Base-by-base conservation (phyloP, 2,797 vertebrate species). In the Erpetoichthys calabaricus region DNA sequence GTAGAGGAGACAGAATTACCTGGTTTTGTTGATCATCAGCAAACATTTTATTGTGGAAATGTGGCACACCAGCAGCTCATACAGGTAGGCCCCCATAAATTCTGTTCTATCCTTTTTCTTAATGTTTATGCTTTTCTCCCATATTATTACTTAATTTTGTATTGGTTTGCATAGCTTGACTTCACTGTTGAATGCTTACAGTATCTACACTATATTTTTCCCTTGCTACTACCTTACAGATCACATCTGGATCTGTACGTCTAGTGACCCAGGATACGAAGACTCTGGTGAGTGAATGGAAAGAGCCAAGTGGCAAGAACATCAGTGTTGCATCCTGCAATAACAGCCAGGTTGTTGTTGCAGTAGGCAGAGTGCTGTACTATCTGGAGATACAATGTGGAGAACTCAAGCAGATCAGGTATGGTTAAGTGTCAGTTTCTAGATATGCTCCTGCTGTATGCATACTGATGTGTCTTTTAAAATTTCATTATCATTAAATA, bases 321-420 rank as follows among this genome's bases (percentile, higher is more conserved):
- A 95, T 99, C 80, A 99, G 96, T 0, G 94, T 99, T 58, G 95
- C 95, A 1, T 96, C 96, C 55, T 99, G 96, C 64, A 98, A 97
- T 76, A 91, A 88, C 68, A 91, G 88, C 62, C 96, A 99, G 76
- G 94, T 99, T 56, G 94, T 98, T 44, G 89, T 98, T 3, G 96
- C 96, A 0, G 94, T 99, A 66, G 96, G 96, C 2, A 70, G 95
- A 59, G 90, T 91, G 8, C 82, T 99, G 3, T 98, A 91, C 72
- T 98, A 97, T 75, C 82, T 99, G 70, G 91, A 98, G 82, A 98
- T 99, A 70, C 86, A 83, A 5, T 83, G 88, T 1, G 91, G 89
- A 71, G 92, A 97, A 62, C 93, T 99, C 59, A 91, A 90, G 59
- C 94, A 98, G 81, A 95, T 94, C 80, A 92, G 93, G 95, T 97